These are phyloP conservation scores for Artibeus jamaicensis DNA, from an alignment of 2,797 vertebrate genomes.

Conservation along the genomic window DNA sequence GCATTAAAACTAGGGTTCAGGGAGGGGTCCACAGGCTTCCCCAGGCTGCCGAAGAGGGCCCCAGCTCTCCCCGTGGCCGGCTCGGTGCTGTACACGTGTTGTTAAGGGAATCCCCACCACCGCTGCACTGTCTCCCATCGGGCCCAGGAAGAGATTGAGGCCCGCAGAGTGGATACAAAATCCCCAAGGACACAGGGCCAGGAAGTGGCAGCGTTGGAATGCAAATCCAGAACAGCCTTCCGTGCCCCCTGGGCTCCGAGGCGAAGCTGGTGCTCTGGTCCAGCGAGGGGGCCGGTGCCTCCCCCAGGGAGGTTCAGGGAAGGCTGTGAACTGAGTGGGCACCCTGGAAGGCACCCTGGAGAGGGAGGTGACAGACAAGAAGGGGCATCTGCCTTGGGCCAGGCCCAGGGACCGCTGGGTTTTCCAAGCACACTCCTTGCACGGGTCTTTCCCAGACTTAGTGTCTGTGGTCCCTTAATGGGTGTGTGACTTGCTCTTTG, in stretches of 20 bases:
- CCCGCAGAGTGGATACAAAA: no score
- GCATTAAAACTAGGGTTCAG: background rate
- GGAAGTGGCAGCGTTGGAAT: background rate
- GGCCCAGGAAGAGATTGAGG: background rate
- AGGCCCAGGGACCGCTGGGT: background rate
- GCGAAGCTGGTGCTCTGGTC: accelerated
- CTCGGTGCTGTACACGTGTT: accelerated
- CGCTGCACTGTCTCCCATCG: background rate
- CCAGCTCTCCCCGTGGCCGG: accelerated
- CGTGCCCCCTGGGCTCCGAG: accelerated
- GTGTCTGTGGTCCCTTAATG: background rate
- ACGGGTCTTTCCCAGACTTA: background rate
- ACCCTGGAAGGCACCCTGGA: no score
- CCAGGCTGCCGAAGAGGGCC: background rate
- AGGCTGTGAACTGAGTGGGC: background rate
- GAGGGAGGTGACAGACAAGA: background rate
- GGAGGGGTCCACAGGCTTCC: background rate
- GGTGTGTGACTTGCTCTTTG: no score
- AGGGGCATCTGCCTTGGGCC: background rate
- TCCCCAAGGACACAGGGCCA: background rate
- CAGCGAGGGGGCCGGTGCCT: no score
- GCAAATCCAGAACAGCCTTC: background rate
- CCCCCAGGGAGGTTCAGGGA: no score
- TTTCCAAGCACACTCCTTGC: background rate
- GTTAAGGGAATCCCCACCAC: no score